A percentile compares a stretch with the other conserved stretches of the same genome.
These are phyloP conservation scores for Candoia aspera DNA, from an alignment of 2,113 vertebrate species.

Conservation along the genomic window DNA sequence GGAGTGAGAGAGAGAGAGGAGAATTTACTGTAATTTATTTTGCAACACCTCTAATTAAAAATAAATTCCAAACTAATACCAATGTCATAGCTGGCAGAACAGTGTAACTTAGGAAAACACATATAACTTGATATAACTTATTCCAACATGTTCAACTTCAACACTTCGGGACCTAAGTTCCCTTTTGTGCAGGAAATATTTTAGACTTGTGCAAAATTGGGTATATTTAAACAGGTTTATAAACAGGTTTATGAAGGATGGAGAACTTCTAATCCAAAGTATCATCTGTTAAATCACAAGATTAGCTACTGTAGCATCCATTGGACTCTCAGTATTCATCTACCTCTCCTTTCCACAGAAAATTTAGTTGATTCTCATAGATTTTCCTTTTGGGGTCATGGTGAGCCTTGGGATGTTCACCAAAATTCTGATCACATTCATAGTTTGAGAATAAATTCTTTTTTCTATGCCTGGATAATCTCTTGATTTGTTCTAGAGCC, in stretches of 20 bases:
- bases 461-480: neutral
- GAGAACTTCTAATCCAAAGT: neutral
- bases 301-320: neutral
- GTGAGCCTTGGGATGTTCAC: neutral
- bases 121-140: neutral
- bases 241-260: neutral
- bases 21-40: neutral
- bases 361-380: neutral
- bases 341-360: neutral
- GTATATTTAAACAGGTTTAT: neutral
- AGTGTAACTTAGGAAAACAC: neutral
- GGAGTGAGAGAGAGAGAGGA: neutral
- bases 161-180: neutral
- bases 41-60: neutral
- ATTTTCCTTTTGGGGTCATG: neutral
- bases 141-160: neutral
- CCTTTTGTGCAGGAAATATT: neutral
- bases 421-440: neutral
- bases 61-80: neutral
- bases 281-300: neutral
- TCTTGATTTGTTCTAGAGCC: neutral
- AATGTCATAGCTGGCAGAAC: neutral
- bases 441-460: neutral
- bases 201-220: neutral
- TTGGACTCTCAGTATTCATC: neutral